phyloP scores from a whole-genome alignment of 2,113 vertebrate genomes.

The Nettapus auritus region DNA sequence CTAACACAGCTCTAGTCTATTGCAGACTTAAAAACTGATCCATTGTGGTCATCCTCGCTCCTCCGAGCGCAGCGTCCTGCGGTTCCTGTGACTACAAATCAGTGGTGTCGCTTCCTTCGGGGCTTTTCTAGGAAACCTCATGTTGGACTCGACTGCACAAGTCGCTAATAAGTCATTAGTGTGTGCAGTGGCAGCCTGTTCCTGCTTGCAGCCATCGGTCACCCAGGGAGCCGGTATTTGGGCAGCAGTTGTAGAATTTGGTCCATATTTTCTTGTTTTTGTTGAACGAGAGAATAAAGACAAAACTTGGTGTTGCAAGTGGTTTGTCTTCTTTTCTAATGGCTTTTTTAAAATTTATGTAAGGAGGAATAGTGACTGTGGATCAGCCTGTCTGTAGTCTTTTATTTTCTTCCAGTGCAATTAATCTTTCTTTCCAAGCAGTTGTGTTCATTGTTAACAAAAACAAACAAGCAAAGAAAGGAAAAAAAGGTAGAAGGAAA shows the following conservation, averaged over 20 bases:
- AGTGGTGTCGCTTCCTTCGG: background rate
- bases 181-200: background rate
- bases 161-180: background rate
- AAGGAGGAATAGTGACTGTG: background rate
- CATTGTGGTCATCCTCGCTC: background rate
- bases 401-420: background rate
- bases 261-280: background rate
- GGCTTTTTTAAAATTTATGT: background rate
- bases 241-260: background rate
- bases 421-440: background rate
- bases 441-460: background rate
- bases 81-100: background rate
- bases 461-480: background rate
- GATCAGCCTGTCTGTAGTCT: background rate
- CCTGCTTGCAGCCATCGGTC: background rate
- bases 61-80: background rate
- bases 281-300: background rate
- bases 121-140: background rate
- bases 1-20: background rate
- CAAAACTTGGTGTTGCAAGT: background rate
- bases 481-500: background rate
- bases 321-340: background rate
- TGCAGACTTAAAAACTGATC: background rate
- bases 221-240: fast-evolving
- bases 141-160: fast-evolving